Evolutionary conservation across 2,888 invertebrate genomes (phyloP), one percentile per base, ranked within the genome.

Genomic region (Pollenia griseotomentosa): DNA sequence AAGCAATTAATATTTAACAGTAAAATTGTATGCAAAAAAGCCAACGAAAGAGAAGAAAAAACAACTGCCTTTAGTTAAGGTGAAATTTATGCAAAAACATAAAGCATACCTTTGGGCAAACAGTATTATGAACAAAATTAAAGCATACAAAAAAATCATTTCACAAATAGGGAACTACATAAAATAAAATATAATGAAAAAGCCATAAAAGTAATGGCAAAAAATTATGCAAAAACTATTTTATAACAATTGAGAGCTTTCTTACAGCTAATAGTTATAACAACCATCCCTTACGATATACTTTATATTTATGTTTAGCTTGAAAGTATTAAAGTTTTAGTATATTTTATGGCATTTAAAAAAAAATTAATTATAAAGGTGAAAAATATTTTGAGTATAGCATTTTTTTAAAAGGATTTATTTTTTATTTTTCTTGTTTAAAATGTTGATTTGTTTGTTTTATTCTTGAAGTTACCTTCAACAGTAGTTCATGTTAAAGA

Each of bases 1-100:
- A 12, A 66, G 48, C 81, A 66, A 73, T 74, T 80, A 81, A 65
- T 73, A 65, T 59, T 59, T 19, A 51, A 5, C 19, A 4, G 48
- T 16, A 33, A 59, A 70, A 42, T 59, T 51, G 14, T 19, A 61
- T 46, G 2, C 23, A 46, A 55, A 46, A 48, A 14, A 63, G 6
- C 8, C 55, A n/a, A 11, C n/a, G 10, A 42, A 8, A 53, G 63
- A 74, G 10, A 10, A 40, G 33, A 59, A 53, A 12, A 23, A n/a
- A 6, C 12, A 40, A 51, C 1, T 61, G 51, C 19, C 23, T n/a
- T 40, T 61, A 16, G 10, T 9, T n/a, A 9, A 12, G 23, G 9
- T 23, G 3, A 48, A 63, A 40, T 51, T 59, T 68, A 57, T 40
- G 40, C 10, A 57, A 59, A 51, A 59, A 66, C 44, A 10, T 82